Evolutionary conservation across 2,797 vertebrate species (phyloP), one percentile per base, ranked within the genome.

Genomic region (Simalia tracyae): DNA sequence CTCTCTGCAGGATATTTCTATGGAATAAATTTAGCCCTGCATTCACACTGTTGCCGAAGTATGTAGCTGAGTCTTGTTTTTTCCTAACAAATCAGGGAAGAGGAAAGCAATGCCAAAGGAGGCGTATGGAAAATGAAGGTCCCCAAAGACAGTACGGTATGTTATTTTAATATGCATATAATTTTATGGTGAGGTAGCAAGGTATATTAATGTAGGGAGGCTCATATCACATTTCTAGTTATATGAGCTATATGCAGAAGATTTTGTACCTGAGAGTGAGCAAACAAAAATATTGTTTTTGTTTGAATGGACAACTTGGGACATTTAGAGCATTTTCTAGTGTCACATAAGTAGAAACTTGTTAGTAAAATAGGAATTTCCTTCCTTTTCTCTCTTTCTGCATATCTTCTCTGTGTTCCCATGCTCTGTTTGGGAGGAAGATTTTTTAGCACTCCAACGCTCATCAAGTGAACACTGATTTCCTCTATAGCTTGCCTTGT

Each of bases 121-220:
- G 99, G 98, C 0, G 97, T 99, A 28, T 99, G 99, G 99, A 99
- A 99, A 97, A 99, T 99, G 98, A 99, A 99, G 98, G 98, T 99
- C 64, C 98, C 98, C 85, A 99, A 99, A 97, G 99, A 98, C 94
- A 98, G 97, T 96, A 98, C 98, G 84, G 99, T 99, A 97, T 93
- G 98, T 87, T 94, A 98, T 87, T 1, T 91, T 88, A 5, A 31
- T 50, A 22, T 91, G 36, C 84, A 28, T 84, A 94, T 72, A 3
- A 24, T 50, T 24, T 81, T 46, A 81, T 81, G 59, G 31, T 28
- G 31, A 46, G 4, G 31, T 68, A 57, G 31, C 31, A 28, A 46
- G 4, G 24, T 68, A 57, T 56, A 17, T 54, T 64, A 56, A 14
- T 42, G 4, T 42, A 28, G 19, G n/a, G 57, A 57, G 12, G 24